A percentile compares a stretch with the other conserved stretches of the same genome.
phyloP scores from a whole-genome alignment of 2,113 vertebrate species.

The Perca flavescens region DNA sequence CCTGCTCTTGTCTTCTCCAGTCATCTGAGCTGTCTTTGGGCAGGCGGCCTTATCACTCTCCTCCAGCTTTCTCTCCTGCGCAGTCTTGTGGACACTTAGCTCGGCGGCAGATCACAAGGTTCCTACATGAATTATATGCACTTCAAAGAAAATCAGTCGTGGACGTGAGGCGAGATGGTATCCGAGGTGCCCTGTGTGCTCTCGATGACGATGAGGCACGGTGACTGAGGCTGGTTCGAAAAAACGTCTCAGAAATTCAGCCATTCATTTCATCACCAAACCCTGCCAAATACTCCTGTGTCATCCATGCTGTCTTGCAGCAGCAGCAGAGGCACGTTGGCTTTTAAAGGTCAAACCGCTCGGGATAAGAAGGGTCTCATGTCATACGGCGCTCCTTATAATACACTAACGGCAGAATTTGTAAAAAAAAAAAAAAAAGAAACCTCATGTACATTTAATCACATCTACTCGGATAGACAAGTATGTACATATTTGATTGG shows the following conservation, averaged over 20 bases:
- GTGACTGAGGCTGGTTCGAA: conserved; percentile 25
- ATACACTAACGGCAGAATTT: not conserved
- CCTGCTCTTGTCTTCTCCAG: conserved; percentile 30
- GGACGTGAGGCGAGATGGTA: conserved; percentile 34
- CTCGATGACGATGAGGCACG: conserved; percentile 28
- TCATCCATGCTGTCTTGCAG: conserved; percentile 18
- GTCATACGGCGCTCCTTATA: not conserved
- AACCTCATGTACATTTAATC: conserved; percentile 20
- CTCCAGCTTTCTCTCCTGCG: conserved; percentile 63
- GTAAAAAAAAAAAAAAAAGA: not conserved
- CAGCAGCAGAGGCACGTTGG: conserved; percentile 13
- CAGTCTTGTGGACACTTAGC: conserved; percentile 27
- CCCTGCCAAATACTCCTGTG: conserved; percentile 12
- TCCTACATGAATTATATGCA: conserved; percentile 54
- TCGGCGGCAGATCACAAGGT: conserved; percentile 17
- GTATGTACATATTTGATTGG: not conserved
- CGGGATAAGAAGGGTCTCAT: conserved; percentile 10
- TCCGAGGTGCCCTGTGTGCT: conserved; percentile 28
- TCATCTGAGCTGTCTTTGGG: conserved; percentile 50
- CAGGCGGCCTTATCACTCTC: conserved; percentile 66
- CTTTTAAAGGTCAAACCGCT: conserved; percentile 70
- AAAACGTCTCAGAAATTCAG: conserved; percentile 23
- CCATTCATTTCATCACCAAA: not conserved
- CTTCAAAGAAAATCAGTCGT: conserved; percentile 42
- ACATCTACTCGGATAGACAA: not conserved